Base-by-base conservation (phyloP, 1,140 invertebrate genomes). In the Drosophila subpulchrella region DNA sequence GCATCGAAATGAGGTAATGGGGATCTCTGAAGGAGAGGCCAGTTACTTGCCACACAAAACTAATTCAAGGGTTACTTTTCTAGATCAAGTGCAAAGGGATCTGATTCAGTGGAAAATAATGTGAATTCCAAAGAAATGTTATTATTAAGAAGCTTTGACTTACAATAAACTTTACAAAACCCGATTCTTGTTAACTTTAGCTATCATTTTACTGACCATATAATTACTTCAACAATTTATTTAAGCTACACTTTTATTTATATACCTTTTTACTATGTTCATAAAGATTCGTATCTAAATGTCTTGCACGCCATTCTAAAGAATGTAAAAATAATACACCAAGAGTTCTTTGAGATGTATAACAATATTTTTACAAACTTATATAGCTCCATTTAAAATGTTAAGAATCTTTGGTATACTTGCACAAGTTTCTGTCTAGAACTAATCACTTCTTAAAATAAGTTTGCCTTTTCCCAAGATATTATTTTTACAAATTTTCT, bases 1-100 rank as follows among this genome's bases (percentile, higher is more conserved):
- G 67, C 42, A 68, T 71, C 63, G 51, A 70, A 70, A 71, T 56
- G 63, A 36, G 36, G 17, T 70, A 70, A 70, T 71, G 42, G 36
- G 63, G 50, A 67, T 55, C 48, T 32, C 61, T 38, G 24, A 30
- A 46, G 61, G 10, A 24, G 39, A 32, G 7, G 47, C 34, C 58
- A 32, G 27, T 30, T 10, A 41, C 57, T 56, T 70, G 34, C 34
- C 36, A 65, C 46, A 67, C 58, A 42, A 11, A 63, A 42, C 46
- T 65, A 67, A 63, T 67, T 34, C 59, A 27, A 39, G 65, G 36
- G 17, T 39, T 50, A 17, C 36, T 34, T 67, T 27, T 67, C 36
- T 30, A 63, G 65, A 67, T 63, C 63, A 50, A 60, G 17, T 60
- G 17, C 24, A 27, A 11, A 3, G 10, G n/a, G 12, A 12, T 10